Evolutionary conservation across 2,797 vertebrate species (phyloP), one percentile per base, ranked within the genome.

Genomic region (Chanos chanos): DNA sequence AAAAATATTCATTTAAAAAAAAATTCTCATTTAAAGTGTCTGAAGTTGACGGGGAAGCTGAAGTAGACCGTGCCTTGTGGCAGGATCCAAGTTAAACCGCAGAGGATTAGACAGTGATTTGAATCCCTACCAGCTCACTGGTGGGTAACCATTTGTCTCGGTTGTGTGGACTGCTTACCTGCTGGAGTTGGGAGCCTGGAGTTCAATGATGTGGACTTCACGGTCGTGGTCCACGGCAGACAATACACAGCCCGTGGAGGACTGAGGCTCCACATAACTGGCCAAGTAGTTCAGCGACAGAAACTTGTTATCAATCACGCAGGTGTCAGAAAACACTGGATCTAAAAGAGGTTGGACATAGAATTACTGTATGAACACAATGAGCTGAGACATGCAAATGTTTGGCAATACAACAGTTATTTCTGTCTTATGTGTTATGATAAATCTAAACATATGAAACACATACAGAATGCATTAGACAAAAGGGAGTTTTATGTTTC

Each of bases 211-310:
- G 81, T 99, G 95, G 41, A 98, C 90, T 76, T 96, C 94, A 77
- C 72, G 85, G 62, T 89, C 81, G 16, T 80, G 88, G 53, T 83
- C 76, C 2, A 85, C 81, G 28, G 75, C 84, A 12, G 91, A 90
- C 36, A 96, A 76, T 47, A 94, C 74, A 39, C 96, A 99, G 0
- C 95, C 94, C 31, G 87, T 91, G 4, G 95, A 96, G 2, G 86
- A 54, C 77, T 95, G 93, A 0, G 90, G 90, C 51, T 94, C 88
- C 10, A 93, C 73, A 61, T 97, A 97, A 66, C 88, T 89, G n/a
- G 93, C 96, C 71, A 99, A 90, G 82, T 99, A 99, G 88, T 99
- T 99, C 76, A 98, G 82, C 0, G 96, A 98, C 45, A 98, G 89
- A 77, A 99, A 99, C 76, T 91, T 94, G 78, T 91, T 94, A 64